Percentiles rank a stretch among this genome's conserved stretches.
These are phyloP conservation scores for Garrulus glandarius DNA, from an alignment of 2,797 vertebrate genomes.

Conservation along the genomic window DNA sequence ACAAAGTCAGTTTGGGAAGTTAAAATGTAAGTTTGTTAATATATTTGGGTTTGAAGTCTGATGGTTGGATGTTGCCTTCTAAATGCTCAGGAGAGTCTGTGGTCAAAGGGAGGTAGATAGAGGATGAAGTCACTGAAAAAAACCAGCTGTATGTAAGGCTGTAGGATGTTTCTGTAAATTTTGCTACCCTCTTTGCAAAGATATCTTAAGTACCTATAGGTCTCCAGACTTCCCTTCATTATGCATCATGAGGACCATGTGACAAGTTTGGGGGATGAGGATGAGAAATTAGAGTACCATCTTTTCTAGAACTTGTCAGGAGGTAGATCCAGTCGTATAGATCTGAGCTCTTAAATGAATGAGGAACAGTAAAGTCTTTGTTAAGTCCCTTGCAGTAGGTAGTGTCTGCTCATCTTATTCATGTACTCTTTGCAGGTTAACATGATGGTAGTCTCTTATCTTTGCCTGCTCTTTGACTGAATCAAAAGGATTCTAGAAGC, in stretches of 20 bases:
- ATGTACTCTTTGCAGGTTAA: neutral
- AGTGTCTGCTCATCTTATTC: neutral
- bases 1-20: neutral
- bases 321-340: neutral
- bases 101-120: neutral
- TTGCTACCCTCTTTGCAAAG: neutral
- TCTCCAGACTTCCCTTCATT: neutral
- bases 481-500: neutral
- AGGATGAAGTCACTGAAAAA: neutral
- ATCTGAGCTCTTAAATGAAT: neutral
- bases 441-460: neutral
- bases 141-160: neutral
- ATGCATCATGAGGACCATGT: neutral
- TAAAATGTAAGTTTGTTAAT: neutral
- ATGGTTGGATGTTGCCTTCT: neutral
- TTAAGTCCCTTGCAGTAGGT: neutral
- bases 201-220: neutral
- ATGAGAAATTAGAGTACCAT: neutral
- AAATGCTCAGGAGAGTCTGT: neutral
- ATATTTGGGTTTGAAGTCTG: neutral
- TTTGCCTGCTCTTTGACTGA: neutral
- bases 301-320: neutral
- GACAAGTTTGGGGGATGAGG: neutral
- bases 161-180: neutral
- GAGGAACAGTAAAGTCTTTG: neutral